These are phyloP conservation scores for Heliocidaris erythrogramma DNA, from an alignment of 35 echinoderm and acorn worm species.

Conservation along the genomic window DNA sequence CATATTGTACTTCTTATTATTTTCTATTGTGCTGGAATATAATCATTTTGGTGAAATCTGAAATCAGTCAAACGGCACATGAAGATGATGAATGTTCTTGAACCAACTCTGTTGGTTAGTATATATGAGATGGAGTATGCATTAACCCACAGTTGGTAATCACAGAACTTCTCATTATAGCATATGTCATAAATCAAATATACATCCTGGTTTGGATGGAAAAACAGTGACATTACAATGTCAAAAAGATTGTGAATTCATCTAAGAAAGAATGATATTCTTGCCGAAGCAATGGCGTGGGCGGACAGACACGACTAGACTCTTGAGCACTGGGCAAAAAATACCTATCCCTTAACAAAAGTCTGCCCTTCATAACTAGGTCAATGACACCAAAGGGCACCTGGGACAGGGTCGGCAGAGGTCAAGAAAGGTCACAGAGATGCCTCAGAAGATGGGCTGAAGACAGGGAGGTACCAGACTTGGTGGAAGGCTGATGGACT, in stretches of 20 bases:
- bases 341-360: background rate
- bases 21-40: too few species aligned
- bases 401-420: background rate
- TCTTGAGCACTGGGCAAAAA: too few species aligned
- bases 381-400: slow-evolving; percentile 8
- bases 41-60: too few species aligned
- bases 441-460: background rate
- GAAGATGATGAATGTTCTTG: too few species aligned
- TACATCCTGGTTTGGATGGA: background rate
- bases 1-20: too few species aligned
- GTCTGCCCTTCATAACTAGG: background rate
- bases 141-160: background rate
- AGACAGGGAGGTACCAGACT: background rate
- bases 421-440: slow-evolving; percentile 1
- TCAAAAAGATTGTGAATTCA: background rate
- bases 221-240: too few species aligned
- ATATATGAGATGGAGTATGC: too few species aligned
- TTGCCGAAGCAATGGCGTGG: background rate
- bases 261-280: background rate
- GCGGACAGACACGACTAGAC: background rate
- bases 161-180: background rate
- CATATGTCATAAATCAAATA: background rate
- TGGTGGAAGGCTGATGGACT: background rate
- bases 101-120: too few species aligned
- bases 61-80: too few species aligned